phyloP scores from a whole-genome alignment of 1,140 invertebrate species.

The Drosophila willistoni region DNA sequence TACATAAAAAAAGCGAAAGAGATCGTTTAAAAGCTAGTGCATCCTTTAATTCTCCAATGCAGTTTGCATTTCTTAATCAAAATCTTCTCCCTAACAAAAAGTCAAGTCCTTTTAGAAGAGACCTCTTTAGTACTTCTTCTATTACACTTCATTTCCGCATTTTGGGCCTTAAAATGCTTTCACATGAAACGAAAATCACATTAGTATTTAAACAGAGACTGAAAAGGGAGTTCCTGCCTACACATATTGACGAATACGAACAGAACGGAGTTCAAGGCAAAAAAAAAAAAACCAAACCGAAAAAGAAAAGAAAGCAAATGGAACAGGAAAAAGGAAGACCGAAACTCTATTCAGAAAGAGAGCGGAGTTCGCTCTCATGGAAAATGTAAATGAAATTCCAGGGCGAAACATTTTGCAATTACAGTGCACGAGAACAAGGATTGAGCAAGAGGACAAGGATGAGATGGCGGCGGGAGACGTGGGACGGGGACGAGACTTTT shows the following conservation, averaged over 20 bases:
- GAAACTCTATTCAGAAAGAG: slow-evolving; percentile 30
- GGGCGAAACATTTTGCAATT: slow-evolving; percentile 67
- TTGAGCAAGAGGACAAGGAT: background rate
- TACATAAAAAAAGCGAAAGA: no score
- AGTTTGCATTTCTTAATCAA: no score
- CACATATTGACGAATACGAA: slow-evolving; percentile 7
- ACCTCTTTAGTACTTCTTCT: background rate
- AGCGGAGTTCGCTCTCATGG: slow-evolving; percentile 43
- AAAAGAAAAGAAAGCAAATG: background rate
- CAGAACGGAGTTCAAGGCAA: slow-evolving; percentile 12
- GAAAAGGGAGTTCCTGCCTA: slow-evolving; percentile 10
- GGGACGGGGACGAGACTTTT: slow-evolving; percentile 2
- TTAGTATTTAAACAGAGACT: slow-evolving; percentile 39
- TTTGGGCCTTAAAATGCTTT: slow-evolving; percentile 51
- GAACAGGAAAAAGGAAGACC: slow-evolving; percentile 9
- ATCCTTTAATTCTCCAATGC: no score
- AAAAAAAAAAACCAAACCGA: background rate
- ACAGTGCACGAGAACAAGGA: slow-evolving; percentile 38
- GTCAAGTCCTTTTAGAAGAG: background rate
- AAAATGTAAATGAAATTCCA: slow-evolving; percentile 73
- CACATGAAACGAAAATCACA: slow-evolving; percentile 64
- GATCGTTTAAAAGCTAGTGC: no score
- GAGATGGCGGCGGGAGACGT: background rate
- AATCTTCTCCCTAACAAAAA: no score
- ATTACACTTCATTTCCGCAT: slow-evolving; percentile 24